Base-by-base conservation (phyloP, 2,888 invertebrate genomes). In the Cantharis nigra region DNA sequence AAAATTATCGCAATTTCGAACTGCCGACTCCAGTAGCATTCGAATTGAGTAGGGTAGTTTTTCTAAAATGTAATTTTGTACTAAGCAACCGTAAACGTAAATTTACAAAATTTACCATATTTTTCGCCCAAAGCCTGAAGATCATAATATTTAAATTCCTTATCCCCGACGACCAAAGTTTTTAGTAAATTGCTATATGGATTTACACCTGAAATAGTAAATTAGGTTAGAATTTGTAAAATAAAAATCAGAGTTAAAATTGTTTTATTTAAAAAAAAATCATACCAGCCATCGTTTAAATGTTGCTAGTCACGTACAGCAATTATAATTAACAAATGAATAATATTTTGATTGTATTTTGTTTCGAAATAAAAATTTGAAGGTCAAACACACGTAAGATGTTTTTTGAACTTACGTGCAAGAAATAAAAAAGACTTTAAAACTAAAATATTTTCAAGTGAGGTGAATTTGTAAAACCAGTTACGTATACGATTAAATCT, bases 1-100 rank as follows among this genome's bases (percentile, higher is more conserved):
- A 88, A 99, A 98, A 85, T 95, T 95, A 89, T 99, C 99, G 88
- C 99, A 99, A 90, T 98, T 98, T 74, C 99, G 91, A 1, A 99
- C 94, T 30, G 98, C 98, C 0, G 98, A 97, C 90, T 99, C 99
- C 86, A 99, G 89, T 0, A 99, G 91, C 1, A 98, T 95, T 80
- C 98, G 91, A 82, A 99, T 94, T 9, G 97, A 97, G 90, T 92
- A 98, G 0, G 99, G 99, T 10, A 99, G 91, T 80, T 92, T 92
- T 80, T 92, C 96, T 96, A 87, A 3, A 88, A 88, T 5, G 2
- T 4, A 26, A 16, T 69, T 63, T 11, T 30, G 10, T 23, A 28
- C 11, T 11, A 14, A 67, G 62, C 9, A 28, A 28, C n/a, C 74
- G 14, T 65, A 76, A 62, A 23, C 49, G 62, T 16, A 4, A 69